These are phyloP conservation scores for Jacana jacana DNA, from an alignment of 2,113 vertebrate species.

Conservation along the genomic window DNA sequence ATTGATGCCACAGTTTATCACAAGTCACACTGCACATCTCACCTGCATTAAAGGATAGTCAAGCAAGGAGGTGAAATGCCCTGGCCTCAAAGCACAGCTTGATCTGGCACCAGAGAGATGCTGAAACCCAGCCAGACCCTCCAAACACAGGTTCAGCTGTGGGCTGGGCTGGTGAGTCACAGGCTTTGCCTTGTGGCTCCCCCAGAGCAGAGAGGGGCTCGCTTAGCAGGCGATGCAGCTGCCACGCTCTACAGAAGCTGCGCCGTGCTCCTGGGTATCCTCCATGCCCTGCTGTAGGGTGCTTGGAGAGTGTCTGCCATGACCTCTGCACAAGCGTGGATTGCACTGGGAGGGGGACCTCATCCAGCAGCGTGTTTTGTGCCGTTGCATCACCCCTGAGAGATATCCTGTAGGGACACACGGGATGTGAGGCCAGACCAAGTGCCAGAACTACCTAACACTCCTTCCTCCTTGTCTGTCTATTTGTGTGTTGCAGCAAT, in stretches of 20 bases:
- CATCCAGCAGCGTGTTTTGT: background rate
- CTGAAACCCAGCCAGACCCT: slow-evolving; percentile 23
- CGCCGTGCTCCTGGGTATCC: background rate
- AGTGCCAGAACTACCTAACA: slow-evolving; percentile 62
- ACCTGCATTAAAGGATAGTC: slow-evolving; percentile 4
- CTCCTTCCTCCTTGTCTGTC: slow-evolving; percentile 75
- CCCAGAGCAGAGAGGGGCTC: background rate
- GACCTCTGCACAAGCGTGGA: slow-evolving; percentile 8
- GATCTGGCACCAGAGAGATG: slow-evolving; percentile 6
- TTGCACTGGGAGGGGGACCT: background rate
- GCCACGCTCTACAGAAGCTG: background rate
- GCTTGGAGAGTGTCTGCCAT: background rate
- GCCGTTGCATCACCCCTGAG: slow-evolving; percentile 5
- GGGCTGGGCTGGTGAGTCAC: slow-evolving; percentile 22
- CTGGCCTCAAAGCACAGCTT: slow-evolving; percentile 60
- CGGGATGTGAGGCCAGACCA: background rate
- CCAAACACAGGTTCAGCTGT: slow-evolving; percentile 7
- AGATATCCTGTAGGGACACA: slow-evolving; percentile 1
- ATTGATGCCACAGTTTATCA: background rate
- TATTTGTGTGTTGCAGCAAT: slow-evolving; percentile 94
- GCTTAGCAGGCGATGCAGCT: background rate
- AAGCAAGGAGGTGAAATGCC: slow-evolving; percentile 48
- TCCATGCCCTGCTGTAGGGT: background rate
- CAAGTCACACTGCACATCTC: background rate
- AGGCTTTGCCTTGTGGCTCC: background rate